phyloP scores from a whole-genome alignment of 2,888 invertebrate species.

The Aphidoletes aphidimyza region DNA sequence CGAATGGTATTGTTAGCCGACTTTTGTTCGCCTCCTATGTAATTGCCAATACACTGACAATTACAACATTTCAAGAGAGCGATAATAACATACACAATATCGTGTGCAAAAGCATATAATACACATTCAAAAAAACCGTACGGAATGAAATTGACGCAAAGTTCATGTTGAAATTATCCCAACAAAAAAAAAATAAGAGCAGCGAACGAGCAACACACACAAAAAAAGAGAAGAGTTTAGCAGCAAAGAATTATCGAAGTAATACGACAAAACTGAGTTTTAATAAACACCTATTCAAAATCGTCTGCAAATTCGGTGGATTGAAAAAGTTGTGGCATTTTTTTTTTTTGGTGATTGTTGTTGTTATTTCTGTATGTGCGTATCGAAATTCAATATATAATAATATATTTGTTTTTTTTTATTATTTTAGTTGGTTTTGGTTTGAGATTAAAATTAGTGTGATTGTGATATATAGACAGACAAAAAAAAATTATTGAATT shows the following conservation, averaged over 20 bases:
- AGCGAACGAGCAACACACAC: too few relatives aligned
- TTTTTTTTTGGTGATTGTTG: background rate
- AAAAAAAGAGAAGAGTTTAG: background rate
- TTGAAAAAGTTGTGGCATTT: background rate
- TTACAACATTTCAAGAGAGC: constrained; percentile 15
- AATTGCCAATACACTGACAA: constrained; percentile 42
- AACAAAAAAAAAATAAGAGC: background rate
- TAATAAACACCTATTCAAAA: background rate
- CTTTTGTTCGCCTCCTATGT: constrained; percentile 14
- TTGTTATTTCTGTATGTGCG: background rate
- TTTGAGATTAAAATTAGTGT: constrained; percentile 11
- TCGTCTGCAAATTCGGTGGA: background rate
- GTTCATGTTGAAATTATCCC: too few relatives aligned
- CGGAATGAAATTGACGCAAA: constrained; percentile 17
- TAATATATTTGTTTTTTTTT: background rate
- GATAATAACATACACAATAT: constrained; percentile 10
- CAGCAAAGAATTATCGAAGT: constrained; percentile 32
- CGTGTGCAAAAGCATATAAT: too few relatives aligned
- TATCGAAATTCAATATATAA: too few relatives aligned
- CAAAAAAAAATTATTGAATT: too few relatives aligned
- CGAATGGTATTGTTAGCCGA: background rate
- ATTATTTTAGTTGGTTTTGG: background rate
- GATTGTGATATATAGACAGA: constrained; percentile 14
- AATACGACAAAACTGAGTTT: background rate
- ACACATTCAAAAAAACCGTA: constrained; percentile 14